These are phyloP conservation scores for Xerus rutilus DNA, from an alignment of 2,797 vertebrate species.

Conservation along the genomic window DNA sequence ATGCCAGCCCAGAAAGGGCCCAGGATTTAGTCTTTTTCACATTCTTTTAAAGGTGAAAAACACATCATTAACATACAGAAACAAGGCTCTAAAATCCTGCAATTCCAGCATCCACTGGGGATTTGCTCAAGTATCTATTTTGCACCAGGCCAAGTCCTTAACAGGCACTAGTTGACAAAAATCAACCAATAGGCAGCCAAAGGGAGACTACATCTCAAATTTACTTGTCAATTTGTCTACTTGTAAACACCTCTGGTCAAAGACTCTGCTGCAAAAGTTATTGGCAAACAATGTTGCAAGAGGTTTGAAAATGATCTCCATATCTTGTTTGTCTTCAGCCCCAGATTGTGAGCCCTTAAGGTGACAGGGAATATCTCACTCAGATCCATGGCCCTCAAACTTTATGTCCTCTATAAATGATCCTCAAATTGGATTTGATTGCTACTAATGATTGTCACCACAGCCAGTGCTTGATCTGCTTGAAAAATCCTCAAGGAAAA, in stretches of 20 bases:
- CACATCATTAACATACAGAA: neutral
- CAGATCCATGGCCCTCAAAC: neutral
- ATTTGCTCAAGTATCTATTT: neutral
- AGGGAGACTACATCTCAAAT: neutral
- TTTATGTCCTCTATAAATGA: slow-evolving; percentile 47
- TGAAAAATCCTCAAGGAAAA: slow-evolving; percentile 68
- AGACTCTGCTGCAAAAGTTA: neutral
- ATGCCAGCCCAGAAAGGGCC: neutral
- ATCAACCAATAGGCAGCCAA: slow-evolving; percentile 2
- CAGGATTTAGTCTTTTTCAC: neutral
- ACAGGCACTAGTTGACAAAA: slow-evolving; percentile 4
- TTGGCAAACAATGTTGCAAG: neutral
- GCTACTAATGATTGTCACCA: slow-evolving; percentile 42
- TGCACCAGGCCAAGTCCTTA: neutral
- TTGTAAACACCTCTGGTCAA: slow-evolving; percentile 32
- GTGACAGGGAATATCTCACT: neutral
- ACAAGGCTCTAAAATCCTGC: neutral
- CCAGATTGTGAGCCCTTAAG: neutral
- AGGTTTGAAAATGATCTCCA: neutral
- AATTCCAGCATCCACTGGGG: neutral
- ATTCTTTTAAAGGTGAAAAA: neutral
- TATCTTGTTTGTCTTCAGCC: slow-evolving; percentile 4
- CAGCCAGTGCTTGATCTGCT: slow-evolving; percentile 38
- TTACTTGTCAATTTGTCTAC: neutral
- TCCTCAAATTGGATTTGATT: slow-evolving; percentile 55